Conservation (phyloP, 1,140 invertebrate species). For the Drosophila micromelanica region DNA sequence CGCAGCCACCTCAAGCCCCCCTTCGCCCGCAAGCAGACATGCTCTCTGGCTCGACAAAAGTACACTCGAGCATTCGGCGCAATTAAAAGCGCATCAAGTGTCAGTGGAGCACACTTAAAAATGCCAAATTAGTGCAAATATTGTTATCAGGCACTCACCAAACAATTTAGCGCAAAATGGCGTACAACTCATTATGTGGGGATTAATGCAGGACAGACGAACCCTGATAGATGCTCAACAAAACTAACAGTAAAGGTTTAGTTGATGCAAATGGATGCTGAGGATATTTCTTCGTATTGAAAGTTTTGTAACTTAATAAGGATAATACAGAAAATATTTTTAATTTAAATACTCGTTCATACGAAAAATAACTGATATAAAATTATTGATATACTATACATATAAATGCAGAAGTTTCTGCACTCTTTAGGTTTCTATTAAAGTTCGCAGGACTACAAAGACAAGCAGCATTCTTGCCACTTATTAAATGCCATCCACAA, state of each 20-base stretch:
- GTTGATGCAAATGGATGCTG: not conserved
- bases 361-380: no score
- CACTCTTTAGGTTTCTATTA: not conserved
- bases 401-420: no score
- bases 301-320: not conserved
- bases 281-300: not conserved
- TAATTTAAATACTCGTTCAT: no score
- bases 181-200: constrained; percentile 83
- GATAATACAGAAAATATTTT: no score
- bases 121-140: constrained; percentile 84
- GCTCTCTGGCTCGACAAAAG: constrained; percentile 51
- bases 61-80: constrained; percentile 78
- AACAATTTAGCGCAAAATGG: constrained; percentile 84
- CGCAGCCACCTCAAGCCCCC: not conserved
- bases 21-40: constrained; percentile 20
- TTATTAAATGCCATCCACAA: not conserved
- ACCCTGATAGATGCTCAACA: not conserved
- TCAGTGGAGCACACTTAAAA: constrained; percentile 84
- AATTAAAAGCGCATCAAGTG: constrained; percentile 84
- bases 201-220: constrained; percentile 66
- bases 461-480: not conserved
- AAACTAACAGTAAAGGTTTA: not conserved
- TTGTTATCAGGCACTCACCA: constrained; percentile 84
- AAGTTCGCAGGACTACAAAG: not conserved
- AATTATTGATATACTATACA: not conserved